Evolutionary conservation across 2,797 vertebrate species (phyloP), one percentile per base, ranked within the genome.

Genomic region (Clarias platycephalus): DNA sequence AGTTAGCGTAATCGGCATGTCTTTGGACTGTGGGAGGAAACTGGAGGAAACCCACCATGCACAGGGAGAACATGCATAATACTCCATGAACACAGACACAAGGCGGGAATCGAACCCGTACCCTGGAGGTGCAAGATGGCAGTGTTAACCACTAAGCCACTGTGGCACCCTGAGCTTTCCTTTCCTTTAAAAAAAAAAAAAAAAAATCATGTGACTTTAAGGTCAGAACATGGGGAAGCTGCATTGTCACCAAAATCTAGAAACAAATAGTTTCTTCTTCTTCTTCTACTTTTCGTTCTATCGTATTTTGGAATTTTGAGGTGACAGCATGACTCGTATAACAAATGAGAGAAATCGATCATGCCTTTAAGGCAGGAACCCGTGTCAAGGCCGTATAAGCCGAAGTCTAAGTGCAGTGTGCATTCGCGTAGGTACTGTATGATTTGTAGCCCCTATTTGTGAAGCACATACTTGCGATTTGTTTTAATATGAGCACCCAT

Each of bases 401-500:
- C 75, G 15, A 40, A 78, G 58, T 63, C 58, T 63, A 64, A 64
- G 24, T 20, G 28, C 7, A 10, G n/a, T 10, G 8, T 64, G 24
- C 60, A 26, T 20, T 20, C 24, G 0, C 37, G 20, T 63, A 4
- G 76, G 63, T 80, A 44, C 40, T 44, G 40, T 44, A 80, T 64
- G 77, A 80, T 49, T 64, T 64, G 77, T 80, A 12, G 1, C 77
- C 60, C 16, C 15, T 64, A 40, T 80, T 49, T 64, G 37, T 28
- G 15, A 49, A 64, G 44, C 67, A 72, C 81, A 72, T 60, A 72
- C 72, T 60, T 82, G 81, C 72, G 81, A 82, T 72, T 82, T 82
- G 81, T 82, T 82, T 71, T 72, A 82, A 82, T 40, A 49, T 37
- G 12, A 62, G 55, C 67, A 62, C 77, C 77, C 55, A 72, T 72